A percentile compares a stretch with the other conserved stretches of the same genome.
These are phyloP conservation scores for Colletes collaris DNA, from an alignment of 2,888 invertebrate genomes.

Conservation along the genomic window DNA sequence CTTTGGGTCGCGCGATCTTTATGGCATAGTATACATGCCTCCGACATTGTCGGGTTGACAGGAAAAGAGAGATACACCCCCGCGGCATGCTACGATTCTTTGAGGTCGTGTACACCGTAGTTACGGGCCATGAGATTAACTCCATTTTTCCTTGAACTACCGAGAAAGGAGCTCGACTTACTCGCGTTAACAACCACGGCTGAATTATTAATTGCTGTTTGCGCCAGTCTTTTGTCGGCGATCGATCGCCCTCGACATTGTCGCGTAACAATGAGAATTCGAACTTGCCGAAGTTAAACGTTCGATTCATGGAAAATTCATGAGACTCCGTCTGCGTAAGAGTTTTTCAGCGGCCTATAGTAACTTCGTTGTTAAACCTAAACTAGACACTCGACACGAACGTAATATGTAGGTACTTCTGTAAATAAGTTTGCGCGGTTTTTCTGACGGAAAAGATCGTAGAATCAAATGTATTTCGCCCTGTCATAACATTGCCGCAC, in stretches of 20 bases:
- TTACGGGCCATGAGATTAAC: slow-evolving; percentile 47
- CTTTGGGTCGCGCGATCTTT: slow-evolving; percentile 66
- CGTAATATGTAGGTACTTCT: no score
- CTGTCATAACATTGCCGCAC: slow-evolving; percentile 41
- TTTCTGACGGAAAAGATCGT: slow-evolving; percentile 1
- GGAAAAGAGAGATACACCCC: slow-evolving; percentile 60
- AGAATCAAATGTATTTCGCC: slow-evolving; percentile 14
- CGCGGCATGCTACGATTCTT: slow-evolving; percentile 58
- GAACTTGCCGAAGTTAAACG: background rate
- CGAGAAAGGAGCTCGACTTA: slow-evolving; percentile 8
- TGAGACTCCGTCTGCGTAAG: no score
- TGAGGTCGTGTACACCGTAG: slow-evolving; percentile 30
- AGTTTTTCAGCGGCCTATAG: no score
- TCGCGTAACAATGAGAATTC: background rate
- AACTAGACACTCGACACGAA: no score
- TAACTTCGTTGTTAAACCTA: no score
- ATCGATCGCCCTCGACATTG: slow-evolving; percentile 10
- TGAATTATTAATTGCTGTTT: slow-evolving; percentile 17
- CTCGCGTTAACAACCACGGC: background rate
- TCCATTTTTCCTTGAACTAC: slow-evolving; percentile 26
- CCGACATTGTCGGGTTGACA: slow-evolving; percentile 61
- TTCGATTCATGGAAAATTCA: no score
- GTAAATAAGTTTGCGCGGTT: no score
- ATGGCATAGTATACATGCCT: slow-evolving; percentile 65
- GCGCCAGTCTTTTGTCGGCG: background rate